Base-by-base conservation (phyloP, 1,140 invertebrate genomes). In the Muscidifurax raptorellus region DNA sequence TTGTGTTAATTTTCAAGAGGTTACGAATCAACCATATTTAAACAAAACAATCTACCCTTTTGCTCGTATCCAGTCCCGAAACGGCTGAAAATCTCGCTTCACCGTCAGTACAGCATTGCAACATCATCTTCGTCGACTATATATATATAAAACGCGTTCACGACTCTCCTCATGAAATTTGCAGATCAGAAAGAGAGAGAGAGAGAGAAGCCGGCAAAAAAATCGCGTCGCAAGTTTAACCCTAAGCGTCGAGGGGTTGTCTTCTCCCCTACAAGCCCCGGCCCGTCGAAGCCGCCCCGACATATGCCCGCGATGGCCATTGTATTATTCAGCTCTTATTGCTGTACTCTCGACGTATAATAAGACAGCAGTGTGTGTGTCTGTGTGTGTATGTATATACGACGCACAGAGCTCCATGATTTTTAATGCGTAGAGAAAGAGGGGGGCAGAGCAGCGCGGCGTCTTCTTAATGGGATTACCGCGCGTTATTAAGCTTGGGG, bases 221-320 rank as follows among this genome's bases (percentile, higher is more conserved):
- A 80, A 80, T 69, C 40, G 74, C 4, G 32, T 36, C 25, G 44
- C 27, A 59, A 47, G 59, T 78, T 28, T 32, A 78, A 66, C 59
- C 76, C 76, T 32, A 78, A 44, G 28, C 64, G 30, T 59, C 27
- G 75, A n/a, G 52, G 25, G 40, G 32, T 80, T 25, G 64, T 6
- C n/a, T 30, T 67, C 59, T 59, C 64, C 77, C 64, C 32, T 47
- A 27, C 5, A 3, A 36, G 12, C 27, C 25, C 10, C n/a, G n/a
- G 18, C 2, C 7, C 36, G 52, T 59, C 52, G 52, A 59, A 59
- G 52, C 52, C 15, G 40, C 28, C n/a, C 66, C 80, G 47, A 32
- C 71, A 47, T 59, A 79, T 64, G 28, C 36, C 32, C 72, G n/a
- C n/a, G 72, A 82, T 82, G 80, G 80, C 80, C 72, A 76, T 82